Evolutionary conservation across 1,140 invertebrate genomes (phyloP).

Genomic region (Heliconius nattereri): DNA sequence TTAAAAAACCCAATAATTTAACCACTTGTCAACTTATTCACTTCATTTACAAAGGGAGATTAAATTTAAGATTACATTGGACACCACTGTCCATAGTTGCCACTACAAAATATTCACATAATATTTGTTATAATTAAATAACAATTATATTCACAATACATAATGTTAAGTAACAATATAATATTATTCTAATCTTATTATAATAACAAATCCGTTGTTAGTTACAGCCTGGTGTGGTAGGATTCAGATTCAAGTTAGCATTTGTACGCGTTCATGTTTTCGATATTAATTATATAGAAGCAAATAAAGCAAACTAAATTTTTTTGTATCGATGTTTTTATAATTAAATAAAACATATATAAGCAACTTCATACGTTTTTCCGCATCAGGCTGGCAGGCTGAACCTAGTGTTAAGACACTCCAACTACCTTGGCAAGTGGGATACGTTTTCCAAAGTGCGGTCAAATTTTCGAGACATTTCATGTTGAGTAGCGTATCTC

Average conservation of each 20-base stretch:
- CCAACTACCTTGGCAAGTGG: too few relatives aligned
- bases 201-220: slow-evolving; percentile 79
- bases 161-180: slow-evolving; percentile 62
- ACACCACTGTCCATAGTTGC: slow-evolving; percentile 41
- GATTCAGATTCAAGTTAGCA: slow-evolving; percentile 43
- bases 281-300: neutral
- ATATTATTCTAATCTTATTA: slow-evolving; percentile 49
- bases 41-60: neutral
- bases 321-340: too few relatives aligned
- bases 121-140: slow-evolving; percentile 68
- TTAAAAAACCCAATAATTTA: neutral
- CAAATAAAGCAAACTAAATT: too few relatives aligned
- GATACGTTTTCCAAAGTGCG: too few relatives aligned
- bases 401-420: too few relatives aligned
- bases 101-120: slow-evolving; percentile 72
- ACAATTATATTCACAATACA: slow-evolving; percentile 68
- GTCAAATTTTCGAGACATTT: too few relatives aligned
- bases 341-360: too few relatives aligned
- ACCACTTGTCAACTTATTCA: neutral
- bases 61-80: slow-evolving; percentile 35
- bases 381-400: too few relatives aligned
- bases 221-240: slow-evolving; percentile 73
- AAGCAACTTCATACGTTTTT: too few relatives aligned
- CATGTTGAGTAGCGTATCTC: too few relatives aligned
- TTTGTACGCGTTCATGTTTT: slow-evolving; percentile 19